A percentile compares a stretch with the other conserved stretches of the same genome.
Conservation (phyloP, 2,113 vertebrate genomes). For the Rhinopomastus cyanomelas region DNA sequence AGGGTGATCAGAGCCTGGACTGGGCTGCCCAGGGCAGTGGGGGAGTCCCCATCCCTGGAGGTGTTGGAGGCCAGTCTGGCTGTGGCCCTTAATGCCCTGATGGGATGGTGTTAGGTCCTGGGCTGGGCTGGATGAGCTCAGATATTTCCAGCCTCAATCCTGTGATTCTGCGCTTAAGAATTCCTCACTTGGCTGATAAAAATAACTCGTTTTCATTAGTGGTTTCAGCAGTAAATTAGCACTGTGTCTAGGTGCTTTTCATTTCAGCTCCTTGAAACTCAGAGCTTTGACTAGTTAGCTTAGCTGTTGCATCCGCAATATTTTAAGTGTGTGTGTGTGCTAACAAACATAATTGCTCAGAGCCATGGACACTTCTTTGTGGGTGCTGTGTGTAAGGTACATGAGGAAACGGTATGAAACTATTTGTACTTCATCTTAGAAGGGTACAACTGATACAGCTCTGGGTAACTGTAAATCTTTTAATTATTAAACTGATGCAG, state of each 20-base stretch:
- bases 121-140: too few species aligned
- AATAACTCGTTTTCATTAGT: background rate
- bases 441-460: background rate
- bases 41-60: too few species aligned
- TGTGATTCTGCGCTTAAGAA: too few species aligned
- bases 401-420: background rate
- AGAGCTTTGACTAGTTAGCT: background rate
- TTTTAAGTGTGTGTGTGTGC: background rate
- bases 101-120: too few species aligned
- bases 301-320: background rate
- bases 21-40: too few species aligned
- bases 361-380: background rate
- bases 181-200: background rate
- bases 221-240: background rate
- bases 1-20: too few species aligned
- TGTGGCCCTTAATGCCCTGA: too few species aligned
- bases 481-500: background rate
- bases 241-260: background rate
- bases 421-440: background rate
- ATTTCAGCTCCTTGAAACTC: background rate
- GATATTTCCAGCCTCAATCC: too few species aligned
- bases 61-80: too few species aligned
- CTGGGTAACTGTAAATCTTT: background rate
- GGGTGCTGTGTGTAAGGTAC: background rate
- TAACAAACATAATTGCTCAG: background rate